Percentiles rank a stretch among this genome's conserved stretches.
Evolutionary conservation across 1,140 invertebrate genomes (phyloP).

Genomic region (Drosophila micromelanica): DNA sequence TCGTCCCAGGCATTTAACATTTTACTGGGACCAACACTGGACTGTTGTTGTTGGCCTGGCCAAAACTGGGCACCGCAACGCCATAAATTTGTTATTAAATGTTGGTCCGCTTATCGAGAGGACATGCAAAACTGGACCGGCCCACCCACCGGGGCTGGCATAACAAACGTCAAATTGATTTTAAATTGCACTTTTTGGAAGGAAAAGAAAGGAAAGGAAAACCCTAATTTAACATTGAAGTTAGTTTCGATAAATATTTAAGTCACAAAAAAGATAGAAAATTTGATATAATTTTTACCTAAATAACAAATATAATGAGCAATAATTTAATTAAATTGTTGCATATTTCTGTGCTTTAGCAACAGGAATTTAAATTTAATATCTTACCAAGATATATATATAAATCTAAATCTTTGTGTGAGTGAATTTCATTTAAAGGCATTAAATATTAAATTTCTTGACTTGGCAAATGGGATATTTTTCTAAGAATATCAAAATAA

Average conservation of each 20-base stretch:
- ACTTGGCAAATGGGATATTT: too few species aligned
- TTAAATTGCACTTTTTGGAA: slow-evolving; percentile 68
- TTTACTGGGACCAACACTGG: slow-evolving; percentile 55
- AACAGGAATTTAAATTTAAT: too few species aligned
- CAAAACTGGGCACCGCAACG: slow-evolving; percentile 66
- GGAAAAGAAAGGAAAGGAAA: background rate
- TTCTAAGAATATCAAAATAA: background rate
- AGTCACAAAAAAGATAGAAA: too few species aligned
- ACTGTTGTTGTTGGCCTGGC: slow-evolving; percentile 62
- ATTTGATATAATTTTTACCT: too few species aligned
- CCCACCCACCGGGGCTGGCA: slow-evolving; percentile 29
- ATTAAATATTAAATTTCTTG: too few species aligned
- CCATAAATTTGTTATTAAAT: slow-evolving; percentile 72
- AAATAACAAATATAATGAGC: too few species aligned
- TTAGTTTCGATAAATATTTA: background rate
- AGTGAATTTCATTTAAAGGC: too few species aligned
- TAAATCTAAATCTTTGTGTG: too few species aligned
- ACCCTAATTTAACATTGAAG: background rate
- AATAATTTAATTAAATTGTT: too few species aligned
- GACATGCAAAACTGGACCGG: slow-evolving; percentile 55
- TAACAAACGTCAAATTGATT: slow-evolving; percentile 71
- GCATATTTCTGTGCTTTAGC: too few species aligned
- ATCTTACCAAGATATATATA: too few species aligned
- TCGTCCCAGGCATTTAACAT: slow-evolving; percentile 68
- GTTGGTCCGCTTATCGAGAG: slow-evolving; percentile 59